Base-by-base conservation (phyloP, 2,113 vertebrate species). In the Phrynosoma blainvillii region DNA sequence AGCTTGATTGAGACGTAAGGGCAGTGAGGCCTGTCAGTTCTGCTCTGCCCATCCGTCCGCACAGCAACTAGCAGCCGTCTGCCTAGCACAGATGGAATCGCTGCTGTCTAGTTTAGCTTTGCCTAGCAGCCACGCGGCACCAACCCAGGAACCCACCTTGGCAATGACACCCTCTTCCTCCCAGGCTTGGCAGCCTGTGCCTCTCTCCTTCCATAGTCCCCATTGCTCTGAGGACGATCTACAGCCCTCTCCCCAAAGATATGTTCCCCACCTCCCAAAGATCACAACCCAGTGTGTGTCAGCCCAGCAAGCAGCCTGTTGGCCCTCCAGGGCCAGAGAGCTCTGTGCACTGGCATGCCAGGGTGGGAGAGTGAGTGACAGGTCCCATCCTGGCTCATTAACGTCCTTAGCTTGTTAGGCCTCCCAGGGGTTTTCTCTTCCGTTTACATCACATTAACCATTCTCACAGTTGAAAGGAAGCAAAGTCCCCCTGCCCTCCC, bases 21-120 rank as follows among this genome's bases (percentile, higher is more conserved):
- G 80, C 30, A 77, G 59, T 54, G 47, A 76, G 65, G 73, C 79
- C 36, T 86, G 79, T 89, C 84, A 79, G 16, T 95, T 96, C 96
- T 84, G 96, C 96, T 90, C 77, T 79, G 77, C 71, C 86, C 54
- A 88, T 56, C 83, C 23, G 52, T 79, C 83, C 32, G 10, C 32
- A 16, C 27, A 84, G 66, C 36, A 82, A 77, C 80, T 30, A 40
- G 42, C 62, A 36, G 62, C 80, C 11, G 59, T 70, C 74, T 78
- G 87, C 81, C 81, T 16, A 30, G 81, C 75, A 56, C 87, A 73
- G 76, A 47, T 74, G 36, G 76, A 36, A 47, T 80, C 66, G 36
- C 66, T 36, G 42, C 75, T 73, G 66, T 82, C 30, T 59, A 65
- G 52, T 32, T n/a, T 78, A 36, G 62, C 81, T 30, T 78, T 21